Evolutionary conservation across 2,113 vertebrate species (phyloP).

Genomic region (Calypte anna): DNA sequence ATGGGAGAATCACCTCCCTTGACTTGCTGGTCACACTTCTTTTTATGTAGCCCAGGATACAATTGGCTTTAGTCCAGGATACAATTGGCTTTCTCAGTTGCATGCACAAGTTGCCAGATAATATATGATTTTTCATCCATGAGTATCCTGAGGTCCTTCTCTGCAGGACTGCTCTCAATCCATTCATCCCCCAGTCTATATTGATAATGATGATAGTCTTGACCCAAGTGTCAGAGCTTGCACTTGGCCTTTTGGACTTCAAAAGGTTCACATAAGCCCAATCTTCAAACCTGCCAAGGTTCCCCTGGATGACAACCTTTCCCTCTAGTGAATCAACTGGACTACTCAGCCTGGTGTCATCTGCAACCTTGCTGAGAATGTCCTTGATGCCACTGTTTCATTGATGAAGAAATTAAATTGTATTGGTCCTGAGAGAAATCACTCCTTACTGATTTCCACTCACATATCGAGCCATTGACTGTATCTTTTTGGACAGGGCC

Average conservation of each 20-base stretch:
- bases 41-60: neutral
- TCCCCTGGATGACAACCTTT: neutral
- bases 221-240: neutral
- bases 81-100: neutral
- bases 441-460: neutral
- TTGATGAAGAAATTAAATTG: neutral
- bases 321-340: neutral
- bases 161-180: neutral
- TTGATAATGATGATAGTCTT: neutral
- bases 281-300: neutral
- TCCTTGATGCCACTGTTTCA: neutral
- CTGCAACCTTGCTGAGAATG: neutral
- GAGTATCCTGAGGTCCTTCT: neutral
- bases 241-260: neutral
- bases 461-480: neutral
- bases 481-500: fast-evolving
- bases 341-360: neutral
- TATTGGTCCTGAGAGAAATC: neutral
- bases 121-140: neutral
- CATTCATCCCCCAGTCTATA: neutral
- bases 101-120: fast-evolving
- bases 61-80: neutral
- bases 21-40: neutral
- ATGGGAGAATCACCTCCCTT: neutral
- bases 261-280: neutral